phyloP scores from a whole-genome alignment of 2,113 vertebrate genomes.

The Microcebus griseorufus region DNA sequence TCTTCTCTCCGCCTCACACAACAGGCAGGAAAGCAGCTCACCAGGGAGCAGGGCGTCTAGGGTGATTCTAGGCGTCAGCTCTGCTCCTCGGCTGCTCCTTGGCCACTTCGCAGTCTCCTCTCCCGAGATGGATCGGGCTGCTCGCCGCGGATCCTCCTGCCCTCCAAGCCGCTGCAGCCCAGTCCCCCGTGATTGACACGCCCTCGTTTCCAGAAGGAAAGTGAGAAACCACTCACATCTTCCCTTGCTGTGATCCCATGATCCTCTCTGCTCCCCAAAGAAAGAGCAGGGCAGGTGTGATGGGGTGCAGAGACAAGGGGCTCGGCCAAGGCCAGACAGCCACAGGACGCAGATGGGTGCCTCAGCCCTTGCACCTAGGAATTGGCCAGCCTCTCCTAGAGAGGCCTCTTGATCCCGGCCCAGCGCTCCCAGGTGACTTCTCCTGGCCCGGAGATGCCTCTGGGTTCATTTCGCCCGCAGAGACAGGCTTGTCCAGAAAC shows the following conservation, averaged over 20 bases:
- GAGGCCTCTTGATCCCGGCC: background rate
- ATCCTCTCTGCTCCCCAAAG: too few species aligned
- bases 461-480: background rate
- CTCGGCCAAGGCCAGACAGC: background rate
- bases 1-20: background rate
- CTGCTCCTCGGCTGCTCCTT: background rate
- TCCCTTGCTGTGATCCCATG: background rate
- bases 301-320: background rate
- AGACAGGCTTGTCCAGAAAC: background rate
- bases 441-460: background rate
- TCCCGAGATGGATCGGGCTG: background rate
- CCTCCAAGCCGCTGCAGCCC: background rate
- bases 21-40: background rate
- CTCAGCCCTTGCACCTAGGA: background rate
- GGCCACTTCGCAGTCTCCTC: background rate
- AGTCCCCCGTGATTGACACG: background rate
- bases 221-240: background rate
- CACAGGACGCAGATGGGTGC: accelerated
- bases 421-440: background rate
- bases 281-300: background rate
- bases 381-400: background rate
- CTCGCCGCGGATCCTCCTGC: background rate
- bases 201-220: conserved; percentile 16
- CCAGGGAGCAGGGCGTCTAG: background rate
- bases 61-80: background rate